Base-by-base conservation (phyloP, 2,888 invertebrate species). In the Meteorus cinctellus region DNA sequence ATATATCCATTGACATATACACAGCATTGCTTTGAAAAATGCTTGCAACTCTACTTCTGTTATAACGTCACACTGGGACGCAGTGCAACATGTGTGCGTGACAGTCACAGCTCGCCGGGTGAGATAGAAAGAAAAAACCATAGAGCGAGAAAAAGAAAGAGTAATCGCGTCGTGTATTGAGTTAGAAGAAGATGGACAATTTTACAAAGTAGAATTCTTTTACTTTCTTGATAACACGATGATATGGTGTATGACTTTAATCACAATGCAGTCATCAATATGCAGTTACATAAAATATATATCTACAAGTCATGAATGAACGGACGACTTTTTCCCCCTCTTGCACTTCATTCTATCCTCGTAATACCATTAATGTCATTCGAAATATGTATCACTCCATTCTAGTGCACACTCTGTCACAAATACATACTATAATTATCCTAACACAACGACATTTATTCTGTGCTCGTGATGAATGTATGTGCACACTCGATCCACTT, bases 211-310 rank as follows among this genome's bases (percentile, higher is more conserved):
- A 69, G 76, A 74, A 77, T 76, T 77, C 59, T 68, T 19, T 19
- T 8, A 24, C 19, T 55, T 19, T 55, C 55, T 5, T 34, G 27
- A 63, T 63, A 29, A 5, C 27, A 1, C 34, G 8, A 16, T 36
- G 76, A 78, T 75, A 74, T 78, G 60, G 62, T 70, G 73, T 36
- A 68, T 70, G 76, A 75, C 75, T 81, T 77, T 77, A 78, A 81
- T 79, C 76, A 81, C 77, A 75, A 74, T 69, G 63, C 76, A 75
- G 70, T n/a, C 19, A 78, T 81, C 78, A 79, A 79, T 78, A 75
- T 41, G 12, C 41, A 41, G 4, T 41, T 12, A 41, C 12, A 34
- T 34, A 34, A 34, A 41, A 41, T 41, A 70, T 73, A 51, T 63
- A 71, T 74, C 48, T 29, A 65, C 34, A 62, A 12, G 59, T 45